Conservation (phyloP, 2,888 invertebrate species). For the Allacma fusca region DNA sequence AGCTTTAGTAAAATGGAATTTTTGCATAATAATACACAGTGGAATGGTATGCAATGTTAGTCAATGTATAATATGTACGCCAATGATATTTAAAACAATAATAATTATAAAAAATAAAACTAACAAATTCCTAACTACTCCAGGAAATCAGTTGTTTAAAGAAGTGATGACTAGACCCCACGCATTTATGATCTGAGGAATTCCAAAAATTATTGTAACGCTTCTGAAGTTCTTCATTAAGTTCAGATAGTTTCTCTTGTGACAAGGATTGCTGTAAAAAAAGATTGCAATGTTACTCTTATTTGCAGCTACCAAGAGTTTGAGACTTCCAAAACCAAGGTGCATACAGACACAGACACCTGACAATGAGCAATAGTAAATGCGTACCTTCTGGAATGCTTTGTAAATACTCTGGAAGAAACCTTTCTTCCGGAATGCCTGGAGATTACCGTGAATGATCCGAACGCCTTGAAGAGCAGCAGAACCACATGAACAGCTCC, state of each 20-base stretch:
- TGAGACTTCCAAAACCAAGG: too few species aligned
- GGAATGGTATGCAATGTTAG: too few species aligned
- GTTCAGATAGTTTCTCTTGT: not conserved
- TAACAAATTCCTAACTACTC: not conserved
- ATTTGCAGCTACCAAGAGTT: too few species aligned
- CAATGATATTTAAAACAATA: too few species aligned
- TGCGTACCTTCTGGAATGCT: slow-evolving; percentile 3
- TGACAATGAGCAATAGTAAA: too few species aligned
- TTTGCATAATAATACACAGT: too few species aligned
- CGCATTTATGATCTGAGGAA: not conserved
- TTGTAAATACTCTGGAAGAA: slow-evolving; percentile 16
- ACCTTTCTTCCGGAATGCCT: slow-evolving; percentile 72
- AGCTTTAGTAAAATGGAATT: too few species aligned
- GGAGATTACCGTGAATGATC: slow-evolving; percentile 87
- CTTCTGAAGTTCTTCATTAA: not conserved
- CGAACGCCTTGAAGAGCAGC: slow-evolving; percentile 78
- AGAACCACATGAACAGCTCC: slow-evolving; percentile 68
- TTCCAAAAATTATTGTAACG: not conserved
- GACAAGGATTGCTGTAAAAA: not conserved
- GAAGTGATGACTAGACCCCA: slow-evolving; percentile 4
- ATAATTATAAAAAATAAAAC: not conserved
- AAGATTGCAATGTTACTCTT: not conserved
- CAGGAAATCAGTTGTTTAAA: slow-evolving; percentile 14
- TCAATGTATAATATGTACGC: too few species aligned
- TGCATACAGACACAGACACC: too few species aligned